phyloP scores from a whole-genome alignment of 2,888 invertebrate genomes.

The Leptinotarsa tumamoca region DNA sequence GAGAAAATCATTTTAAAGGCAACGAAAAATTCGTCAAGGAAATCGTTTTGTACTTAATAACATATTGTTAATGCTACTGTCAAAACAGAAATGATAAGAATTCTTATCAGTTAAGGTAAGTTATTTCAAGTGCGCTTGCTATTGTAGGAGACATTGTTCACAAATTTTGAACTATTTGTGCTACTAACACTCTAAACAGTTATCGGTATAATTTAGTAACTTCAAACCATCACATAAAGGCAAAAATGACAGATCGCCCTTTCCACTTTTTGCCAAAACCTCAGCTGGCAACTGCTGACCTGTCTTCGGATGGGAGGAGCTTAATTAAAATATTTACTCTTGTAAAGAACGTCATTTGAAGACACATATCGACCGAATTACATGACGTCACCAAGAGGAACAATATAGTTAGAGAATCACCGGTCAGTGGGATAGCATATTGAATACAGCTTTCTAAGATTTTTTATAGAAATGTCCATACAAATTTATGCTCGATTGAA shows the following conservation, averaged over 20 bases:
- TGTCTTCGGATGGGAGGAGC: background rate
- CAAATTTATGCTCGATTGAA: too few species aligned
- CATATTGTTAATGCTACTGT: conserved; percentile 53
- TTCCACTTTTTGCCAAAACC: background rate
- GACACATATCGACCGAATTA: background rate
- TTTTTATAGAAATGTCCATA: too few species aligned
- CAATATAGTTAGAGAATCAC: too few species aligned
- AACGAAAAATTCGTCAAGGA: conserved; percentile 56
- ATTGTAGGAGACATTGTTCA: background rate
- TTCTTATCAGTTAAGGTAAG: conserved; percentile 39
- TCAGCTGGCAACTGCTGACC: background rate
- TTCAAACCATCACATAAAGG: background rate
- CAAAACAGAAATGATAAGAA: conserved; percentile 45
- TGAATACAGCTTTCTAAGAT: too few species aligned
- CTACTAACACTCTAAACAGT: background rate
- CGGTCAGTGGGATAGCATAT: too few species aligned
- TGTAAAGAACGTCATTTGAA: too few species aligned
- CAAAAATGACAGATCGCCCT: background rate
- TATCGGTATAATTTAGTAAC: conserved; percentile 9
- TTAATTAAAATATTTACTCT: background rate
- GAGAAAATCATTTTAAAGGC: conserved; percentile 54
- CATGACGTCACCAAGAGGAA: background rate
- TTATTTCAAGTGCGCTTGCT: background rate
- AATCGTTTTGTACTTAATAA: conserved; percentile 50
- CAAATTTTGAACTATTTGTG: conserved; percentile 3